phyloP scores from a whole-genome alignment of 2,797 vertebrate genomes.

The Channa striata region DNA sequence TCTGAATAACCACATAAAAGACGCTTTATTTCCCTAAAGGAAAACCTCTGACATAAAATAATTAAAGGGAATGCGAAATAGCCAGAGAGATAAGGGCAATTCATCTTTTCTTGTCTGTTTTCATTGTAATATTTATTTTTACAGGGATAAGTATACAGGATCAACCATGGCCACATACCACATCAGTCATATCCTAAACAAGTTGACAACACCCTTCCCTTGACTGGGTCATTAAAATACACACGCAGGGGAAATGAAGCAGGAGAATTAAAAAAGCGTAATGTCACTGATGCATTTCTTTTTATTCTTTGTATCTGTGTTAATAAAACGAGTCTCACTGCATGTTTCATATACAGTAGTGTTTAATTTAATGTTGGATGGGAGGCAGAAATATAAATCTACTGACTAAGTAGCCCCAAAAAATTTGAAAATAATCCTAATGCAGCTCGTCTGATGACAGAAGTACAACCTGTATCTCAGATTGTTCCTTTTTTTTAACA shows the following conservation, averaged over 20 bases:
- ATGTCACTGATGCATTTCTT: background rate
- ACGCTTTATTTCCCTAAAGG: background rate
- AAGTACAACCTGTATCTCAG: slow-evolving; percentile 5
- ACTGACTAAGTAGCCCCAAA: background rate
- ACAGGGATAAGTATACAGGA: slow-evolving; percentile 12
- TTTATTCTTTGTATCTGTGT: background rate
- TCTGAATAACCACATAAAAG: background rate
- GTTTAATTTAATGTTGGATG: background rate
- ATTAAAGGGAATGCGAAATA: slow-evolving; percentile 3
- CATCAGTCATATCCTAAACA: slow-evolving; percentile 12
- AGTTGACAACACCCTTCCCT: background rate
- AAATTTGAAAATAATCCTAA: background rate
- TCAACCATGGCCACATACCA: slow-evolving; percentile 15
- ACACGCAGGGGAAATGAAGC: background rate
- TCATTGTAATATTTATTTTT: slow-evolving; percentile 26
- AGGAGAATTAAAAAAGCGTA: background rate
- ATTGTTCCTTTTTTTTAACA: slow-evolving; percentile 1
- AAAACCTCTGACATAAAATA: slow-evolving; percentile 20
- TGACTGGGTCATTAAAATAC: background rate
- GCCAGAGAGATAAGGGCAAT: slow-evolving; percentile 1
- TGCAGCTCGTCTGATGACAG: slow-evolving; percentile 10
- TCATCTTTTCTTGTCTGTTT: background rate
- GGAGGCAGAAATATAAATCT: slow-evolving; percentile 10
- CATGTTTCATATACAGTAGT: background rate
- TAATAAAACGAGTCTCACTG: background rate